A percentile compares a stretch with the other conserved stretches of the same genome.
These are phyloP conservation scores for Dromiciops gliroides DNA, from an alignment of 2,113 vertebrate genomes.

Conservation along the genomic window DNA sequence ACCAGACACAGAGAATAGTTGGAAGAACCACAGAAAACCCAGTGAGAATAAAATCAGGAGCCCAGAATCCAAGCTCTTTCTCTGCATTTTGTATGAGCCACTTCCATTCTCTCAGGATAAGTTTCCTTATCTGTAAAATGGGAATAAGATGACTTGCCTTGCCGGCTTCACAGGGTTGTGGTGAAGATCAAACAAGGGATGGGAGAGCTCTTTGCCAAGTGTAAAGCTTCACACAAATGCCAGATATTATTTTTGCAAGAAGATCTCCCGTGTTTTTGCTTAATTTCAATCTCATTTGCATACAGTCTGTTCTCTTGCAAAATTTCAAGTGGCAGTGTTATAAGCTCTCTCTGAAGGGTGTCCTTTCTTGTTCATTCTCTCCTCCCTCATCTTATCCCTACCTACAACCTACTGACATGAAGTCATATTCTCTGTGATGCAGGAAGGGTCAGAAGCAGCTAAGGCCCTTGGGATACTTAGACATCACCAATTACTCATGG, in stretches of 20 bases:
- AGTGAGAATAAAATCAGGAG: background rate
- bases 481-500: background rate
- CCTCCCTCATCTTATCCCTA: too few species aligned
- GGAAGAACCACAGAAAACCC: background rate
- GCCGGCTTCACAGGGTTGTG: background rate
- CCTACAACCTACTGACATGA: background rate
- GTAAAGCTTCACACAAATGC: background rate
- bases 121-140: background rate
- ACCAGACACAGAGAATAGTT: background rate
- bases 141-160: background rate
- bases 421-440: background rate
- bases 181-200: fast-evolving
- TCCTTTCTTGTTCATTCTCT: background rate
- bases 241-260: background rate
- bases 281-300: background rate
- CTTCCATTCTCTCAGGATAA: background rate
- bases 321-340: background rate
- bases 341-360: background rate
- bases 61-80: background rate
- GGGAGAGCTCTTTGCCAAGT: background rate
- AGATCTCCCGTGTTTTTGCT: background rate
- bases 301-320: background rate
- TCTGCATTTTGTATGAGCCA: background rate
- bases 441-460: background rate
- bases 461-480: background rate